Evolutionary conservation across 2,888 invertebrate genomes (phyloP).

Genomic region (Venusia cambrica): DNA sequence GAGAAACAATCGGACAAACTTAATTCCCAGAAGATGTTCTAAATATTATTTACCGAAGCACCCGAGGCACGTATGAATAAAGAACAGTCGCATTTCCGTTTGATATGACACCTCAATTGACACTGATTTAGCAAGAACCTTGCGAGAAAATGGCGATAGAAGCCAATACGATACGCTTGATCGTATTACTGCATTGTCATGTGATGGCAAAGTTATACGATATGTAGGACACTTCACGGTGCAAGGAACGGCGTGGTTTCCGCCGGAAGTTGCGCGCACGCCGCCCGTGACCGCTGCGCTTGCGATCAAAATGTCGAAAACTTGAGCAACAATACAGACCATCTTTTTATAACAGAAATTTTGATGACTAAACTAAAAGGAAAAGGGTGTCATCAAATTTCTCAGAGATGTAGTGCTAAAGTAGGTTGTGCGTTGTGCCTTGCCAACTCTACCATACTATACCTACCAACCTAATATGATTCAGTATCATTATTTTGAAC

Average conservation of each 20-base stretch:
- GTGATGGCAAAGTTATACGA: constrained; percentile 38
- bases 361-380: constrained; percentile 14
- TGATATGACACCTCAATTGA: constrained; percentile 45
- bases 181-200: constrained; percentile 44
- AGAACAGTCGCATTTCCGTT: constrained; percentile 43
- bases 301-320: constrained; percentile 22
- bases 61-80: constrained; percentile 36
- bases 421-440: too few species aligned
- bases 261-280: constrained; percentile 75
- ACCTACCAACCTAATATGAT: too few species aligned
- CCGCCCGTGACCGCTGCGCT: constrained; percentile 66
- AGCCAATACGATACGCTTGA: constrained; percentile 38
- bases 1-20: constrained; percentile 5
- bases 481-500: too few species aligned
- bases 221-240: constrained; percentile 38
- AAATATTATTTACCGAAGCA: constrained; percentile 40
- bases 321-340: constrained; percentile 9
- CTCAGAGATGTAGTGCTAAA: constrained; percentile 17
- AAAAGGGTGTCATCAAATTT: constrained; percentile 13
- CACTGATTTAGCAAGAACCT: constrained; percentile 59
- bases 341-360: constrained; percentile 12
- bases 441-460: constrained; percentile 22
- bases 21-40: constrained; percentile 7
- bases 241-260: constrained; percentile 64
- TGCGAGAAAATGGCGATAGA: constrained; percentile 49